phyloP scores from a whole-genome alignment of 2,888 invertebrate species.

The Sarcophaga carnaria region DNA sequence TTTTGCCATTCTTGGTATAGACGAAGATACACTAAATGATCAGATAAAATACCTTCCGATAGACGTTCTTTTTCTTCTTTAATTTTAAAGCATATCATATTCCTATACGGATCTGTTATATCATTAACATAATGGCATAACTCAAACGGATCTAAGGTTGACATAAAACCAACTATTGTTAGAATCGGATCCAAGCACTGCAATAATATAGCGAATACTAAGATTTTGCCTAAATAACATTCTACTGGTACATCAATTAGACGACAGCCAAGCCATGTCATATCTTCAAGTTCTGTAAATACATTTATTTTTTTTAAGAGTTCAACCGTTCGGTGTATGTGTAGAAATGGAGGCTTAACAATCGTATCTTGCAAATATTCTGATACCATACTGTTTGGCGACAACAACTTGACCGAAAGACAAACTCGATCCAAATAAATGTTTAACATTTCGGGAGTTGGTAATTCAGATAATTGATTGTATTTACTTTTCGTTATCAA shows the following conservation, averaged over 20 bases:
- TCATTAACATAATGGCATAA: constrained; percentile 83
- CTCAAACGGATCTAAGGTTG: constrained; percentile 88
- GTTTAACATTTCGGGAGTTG: constrained; percentile 91
- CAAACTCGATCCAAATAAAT: constrained; percentile 92
- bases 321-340: constrained; percentile 88
- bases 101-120: constrained; percentile 76
- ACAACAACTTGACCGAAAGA: constrained; percentile 91
- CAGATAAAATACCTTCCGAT: constrained; percentile 90
- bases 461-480: constrained; percentile 85
- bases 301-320: constrained; percentile 91
- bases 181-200: constrained; percentile 96
- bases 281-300: constrained; percentile 90
- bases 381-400: constrained; percentile 88
- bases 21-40: constrained; percentile 92
- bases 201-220: constrained; percentile 93
- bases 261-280: constrained; percentile 90
- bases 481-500: constrained; percentile 85
- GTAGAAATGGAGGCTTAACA: constrained; percentile 90
- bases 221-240: constrained; percentile 94
- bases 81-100: constrained; percentile 75
- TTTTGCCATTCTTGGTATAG: constrained; percentile 89
- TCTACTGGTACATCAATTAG: constrained; percentile 95
- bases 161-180: constrained; percentile 93
- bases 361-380: constrained; percentile 91
- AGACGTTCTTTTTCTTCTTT: constrained; percentile 82